Conservation (phyloP, 1,140 invertebrate genomes). For the Melipona quadrifasciata region DNA sequence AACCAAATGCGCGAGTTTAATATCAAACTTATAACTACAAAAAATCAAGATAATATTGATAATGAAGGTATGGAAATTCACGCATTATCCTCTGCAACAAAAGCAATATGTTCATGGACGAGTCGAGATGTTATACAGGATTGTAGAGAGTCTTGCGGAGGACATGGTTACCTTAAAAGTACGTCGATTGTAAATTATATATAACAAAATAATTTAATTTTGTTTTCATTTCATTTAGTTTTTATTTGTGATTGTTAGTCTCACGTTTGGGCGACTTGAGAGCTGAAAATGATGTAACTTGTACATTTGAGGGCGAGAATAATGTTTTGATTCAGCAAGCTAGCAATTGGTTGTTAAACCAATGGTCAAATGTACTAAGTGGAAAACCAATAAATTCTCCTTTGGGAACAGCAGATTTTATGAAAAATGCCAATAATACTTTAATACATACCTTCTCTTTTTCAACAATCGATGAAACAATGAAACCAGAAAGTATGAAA, state of each 20-base stretch:
- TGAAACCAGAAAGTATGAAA: constrained; percentile 83
- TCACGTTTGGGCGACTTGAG: constrained; percentile 91
- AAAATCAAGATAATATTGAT: constrained; percentile 66
- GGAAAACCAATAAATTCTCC: constrained; percentile 83
- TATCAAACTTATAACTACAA: constrained; percentile 56
- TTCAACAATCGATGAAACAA: constrained; percentile 77
- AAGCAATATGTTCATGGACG: constrained; percentile 93
- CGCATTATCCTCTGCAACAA: constrained; percentile 93
- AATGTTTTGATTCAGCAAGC: constrained; percentile 97
- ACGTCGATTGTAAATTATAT: constrained; percentile 32
- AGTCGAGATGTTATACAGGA: constrained; percentile 94
- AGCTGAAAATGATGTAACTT: constrained; percentile 94
- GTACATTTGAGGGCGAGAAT: constrained; percentile 98
- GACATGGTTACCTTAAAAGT: constrained; percentile 91
- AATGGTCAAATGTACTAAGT: constrained; percentile 82
- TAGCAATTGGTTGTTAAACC: constrained; percentile 92
- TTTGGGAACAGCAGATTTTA: constrained; percentile 85
- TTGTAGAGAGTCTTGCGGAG: constrained; percentile 94
- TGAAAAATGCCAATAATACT: constrained; percentile 82
- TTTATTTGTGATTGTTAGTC: constrained; percentile 77
- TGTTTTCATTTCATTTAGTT: not conserved
- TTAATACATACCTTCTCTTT: constrained; percentile 81
- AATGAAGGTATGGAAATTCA: constrained; percentile 90
- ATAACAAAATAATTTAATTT: not conserved
- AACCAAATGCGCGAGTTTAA: constrained; percentile 67